A percentile compares a stretch with the other conserved stretches of the same genome.
These are phyloP conservation scores for Solenopsis fugax DNA, from an alignment of 1,140 invertebrate genomes.

Conservation along the genomic window DNA sequence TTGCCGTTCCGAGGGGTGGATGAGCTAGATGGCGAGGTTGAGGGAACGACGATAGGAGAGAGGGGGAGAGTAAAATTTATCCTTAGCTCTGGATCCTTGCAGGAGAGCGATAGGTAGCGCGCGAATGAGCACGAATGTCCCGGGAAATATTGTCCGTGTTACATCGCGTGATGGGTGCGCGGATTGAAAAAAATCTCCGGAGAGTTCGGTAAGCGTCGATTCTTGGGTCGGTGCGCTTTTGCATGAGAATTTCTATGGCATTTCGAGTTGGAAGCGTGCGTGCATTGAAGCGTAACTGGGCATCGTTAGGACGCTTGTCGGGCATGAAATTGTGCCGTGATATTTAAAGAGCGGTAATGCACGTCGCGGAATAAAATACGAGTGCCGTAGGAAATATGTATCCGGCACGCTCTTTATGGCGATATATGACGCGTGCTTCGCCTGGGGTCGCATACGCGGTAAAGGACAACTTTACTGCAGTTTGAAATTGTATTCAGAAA, in stretches of 20 bases:
- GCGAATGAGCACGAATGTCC: conserved; percentile 19
- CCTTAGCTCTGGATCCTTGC: background rate
- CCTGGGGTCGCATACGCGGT: conserved; percentile 7
- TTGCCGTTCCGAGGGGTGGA: conserved; percentile 40
- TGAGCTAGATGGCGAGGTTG: conserved; percentile 25
- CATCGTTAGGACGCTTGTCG: conserved; percentile 58
- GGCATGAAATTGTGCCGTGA: conserved; percentile 50
- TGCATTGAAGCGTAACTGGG: conserved; percentile 50
- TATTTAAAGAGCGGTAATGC: conserved; percentile 62
- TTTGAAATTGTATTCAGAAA: conserved; percentile 57
- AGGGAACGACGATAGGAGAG: background rate
- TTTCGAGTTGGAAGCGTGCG: conserved; percentile 29
- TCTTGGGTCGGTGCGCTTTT: conserved; percentile 32
- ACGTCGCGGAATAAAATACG: conserved; percentile 58
- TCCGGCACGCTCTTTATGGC: conserved; percentile 48
- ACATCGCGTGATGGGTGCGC: background rate
- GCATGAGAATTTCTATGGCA: conserved; percentile 27
- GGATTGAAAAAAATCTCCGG: conserved; percentile 14
- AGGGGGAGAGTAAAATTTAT: conserved; percentile 17
- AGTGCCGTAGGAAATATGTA: conserved; percentile 50
- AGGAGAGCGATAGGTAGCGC: conserved; percentile 22
- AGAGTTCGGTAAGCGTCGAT: conserved; percentile 25
- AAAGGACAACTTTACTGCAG: conserved; percentile 53
- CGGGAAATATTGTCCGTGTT: conserved; percentile 33
- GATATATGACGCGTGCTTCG: conserved; percentile 53